These are phyloP conservation scores for Festucalex cinctus DNA, from an alignment of 2,113 vertebrate genomes.

Conservation along the genomic window DNA sequence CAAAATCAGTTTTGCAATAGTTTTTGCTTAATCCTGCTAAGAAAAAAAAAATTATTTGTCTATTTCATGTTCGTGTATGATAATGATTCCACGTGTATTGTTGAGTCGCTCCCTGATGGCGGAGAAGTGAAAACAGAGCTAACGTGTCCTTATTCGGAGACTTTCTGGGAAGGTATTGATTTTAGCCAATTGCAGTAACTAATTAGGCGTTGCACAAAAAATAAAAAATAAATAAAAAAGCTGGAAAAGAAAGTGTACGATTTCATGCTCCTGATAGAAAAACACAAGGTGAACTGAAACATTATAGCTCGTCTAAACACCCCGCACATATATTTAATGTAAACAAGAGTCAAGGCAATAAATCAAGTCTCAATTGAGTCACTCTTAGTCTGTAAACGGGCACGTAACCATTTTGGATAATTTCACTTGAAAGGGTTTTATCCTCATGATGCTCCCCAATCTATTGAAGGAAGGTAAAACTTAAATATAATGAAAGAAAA, in stretches of 20 bases:
- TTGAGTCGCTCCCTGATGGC: not conserved
- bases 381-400: not conserved
- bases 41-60: not conserved
- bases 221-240: constrained; percentile 22
- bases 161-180: constrained; percentile 60
- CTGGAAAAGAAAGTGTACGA: constrained; percentile 42
- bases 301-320: constrained; percentile 13
- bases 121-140: constrained; percentile 27
- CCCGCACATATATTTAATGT: constrained; percentile 14
- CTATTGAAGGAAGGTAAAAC: not conserved
- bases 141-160: constrained; percentile 31
- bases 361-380: not conserved
- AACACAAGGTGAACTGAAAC: constrained; percentile 21
- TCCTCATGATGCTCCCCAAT: no score
- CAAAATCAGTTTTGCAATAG: not conserved
- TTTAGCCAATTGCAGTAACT: constrained; percentile 42
- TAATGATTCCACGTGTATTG: not conserved
- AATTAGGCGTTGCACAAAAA: constrained; percentile 41
- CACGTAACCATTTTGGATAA: not conserved
- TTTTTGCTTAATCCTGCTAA: not conserved
- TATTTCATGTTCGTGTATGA: not conserved
- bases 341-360: not conserved
- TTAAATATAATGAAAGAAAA: not conserved
- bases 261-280: constrained; percentile 42
- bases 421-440: not conserved